A percentile compares a stretch with the other conserved stretches of the same genome.
Evolutionary conservation across 2,797 vertebrate genomes (phyloP).

Genomic region (Petrocephalus schoutedeni): DNA sequence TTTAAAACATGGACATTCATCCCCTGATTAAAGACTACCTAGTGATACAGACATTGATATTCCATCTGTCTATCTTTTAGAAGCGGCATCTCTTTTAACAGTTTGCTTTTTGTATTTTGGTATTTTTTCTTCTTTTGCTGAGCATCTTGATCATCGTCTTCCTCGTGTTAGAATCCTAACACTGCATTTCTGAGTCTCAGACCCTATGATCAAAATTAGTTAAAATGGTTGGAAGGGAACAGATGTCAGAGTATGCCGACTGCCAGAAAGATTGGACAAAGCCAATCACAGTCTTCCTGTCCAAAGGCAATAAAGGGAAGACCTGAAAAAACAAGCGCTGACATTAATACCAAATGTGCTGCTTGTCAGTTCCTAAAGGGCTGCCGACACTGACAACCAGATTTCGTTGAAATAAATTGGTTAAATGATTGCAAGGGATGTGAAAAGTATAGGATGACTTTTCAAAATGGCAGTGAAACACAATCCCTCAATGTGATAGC

Average conservation of each 20-base stretch:
- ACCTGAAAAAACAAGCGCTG: slow-evolving; percentile 68
- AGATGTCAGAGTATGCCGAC: slow-evolving; percentile 85
- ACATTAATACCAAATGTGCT: slow-evolving; percentile 64
- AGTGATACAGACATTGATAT: background rate
- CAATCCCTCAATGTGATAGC: slow-evolving; percentile 8
- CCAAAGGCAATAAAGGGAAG: slow-evolving; percentile 71
- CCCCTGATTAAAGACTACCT: background rate
- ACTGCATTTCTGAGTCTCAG: slow-evolving; percentile 36
- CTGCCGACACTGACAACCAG: background rate
- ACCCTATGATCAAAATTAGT: slow-evolving; percentile 88
- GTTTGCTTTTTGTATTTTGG: background rate
- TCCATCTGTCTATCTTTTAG: slow-evolving; percentile 1
- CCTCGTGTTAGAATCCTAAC: background rate
- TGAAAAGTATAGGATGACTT: slow-evolving; percentile 19
- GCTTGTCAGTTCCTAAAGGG: slow-evolving; percentile 42
- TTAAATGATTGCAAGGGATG: slow-evolving; percentile 12
- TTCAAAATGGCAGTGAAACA: slow-evolving; percentile 22
- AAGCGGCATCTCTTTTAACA: background rate
- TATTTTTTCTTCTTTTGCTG: background rate
- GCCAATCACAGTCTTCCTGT: slow-evolving; percentile 85
- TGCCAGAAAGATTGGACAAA: slow-evolving; percentile 89
- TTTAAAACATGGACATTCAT: background rate
- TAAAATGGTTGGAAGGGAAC: slow-evolving; percentile 93
- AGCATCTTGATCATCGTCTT: background rate
- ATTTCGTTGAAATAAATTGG: slow-evolving; percentile 13